Percentiles rank a stretch among this genome's conserved stretches.
Conservation (phyloP, 2,113 vertebrate genomes). For the Triplophysa rosa region DNA sequence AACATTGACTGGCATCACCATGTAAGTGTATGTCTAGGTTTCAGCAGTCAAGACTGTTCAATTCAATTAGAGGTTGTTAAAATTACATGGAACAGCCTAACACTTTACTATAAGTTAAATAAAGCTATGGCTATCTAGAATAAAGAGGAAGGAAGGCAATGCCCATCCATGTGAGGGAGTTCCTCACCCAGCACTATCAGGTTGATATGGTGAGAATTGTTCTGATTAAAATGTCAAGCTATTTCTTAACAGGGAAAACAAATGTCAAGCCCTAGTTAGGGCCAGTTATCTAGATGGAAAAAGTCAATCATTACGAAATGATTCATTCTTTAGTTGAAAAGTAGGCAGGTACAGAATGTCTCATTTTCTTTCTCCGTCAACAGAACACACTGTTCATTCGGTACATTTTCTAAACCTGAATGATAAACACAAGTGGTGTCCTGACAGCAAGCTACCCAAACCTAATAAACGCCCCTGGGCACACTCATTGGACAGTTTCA, state of each 20-base stretch:
- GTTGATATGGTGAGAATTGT: constrained; percentile 13
- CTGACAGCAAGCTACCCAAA: constrained; percentile 17
- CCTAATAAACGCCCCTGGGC: constrained; percentile 4
- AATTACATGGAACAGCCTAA: not conserved
- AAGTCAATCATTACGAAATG: constrained; percentile 18
- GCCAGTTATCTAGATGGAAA: constrained; percentile 6
- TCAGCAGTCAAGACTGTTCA: not conserved
- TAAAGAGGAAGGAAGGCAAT: too few relatives aligned
- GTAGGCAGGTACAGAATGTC: constrained; percentile 1
- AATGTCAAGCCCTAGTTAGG: not conserved
- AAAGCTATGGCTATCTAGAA: too few relatives aligned
- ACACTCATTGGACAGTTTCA: not conserved
- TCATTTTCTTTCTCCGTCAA: constrained; percentile 15
- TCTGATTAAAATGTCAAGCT: not conserved
- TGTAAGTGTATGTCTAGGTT: too few relatives aligned
- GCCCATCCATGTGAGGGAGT: not conserved
- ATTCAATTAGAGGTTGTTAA: not conserved
- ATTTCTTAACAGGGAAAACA: constrained; percentile 4
- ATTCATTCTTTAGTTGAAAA: constrained; percentile 32
- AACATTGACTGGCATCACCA: too few relatives aligned
- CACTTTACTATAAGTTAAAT: too few relatives aligned
- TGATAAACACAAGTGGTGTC: not conserved
- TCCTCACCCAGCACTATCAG: constrained; percentile 6
- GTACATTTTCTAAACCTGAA: constrained; percentile 11
- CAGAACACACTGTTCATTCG: not conserved